These are phyloP conservation scores for Batillaria attramentaria DNA, from an alignment of 1,140 invertebrate species.

Conservation along the genomic window DNA sequence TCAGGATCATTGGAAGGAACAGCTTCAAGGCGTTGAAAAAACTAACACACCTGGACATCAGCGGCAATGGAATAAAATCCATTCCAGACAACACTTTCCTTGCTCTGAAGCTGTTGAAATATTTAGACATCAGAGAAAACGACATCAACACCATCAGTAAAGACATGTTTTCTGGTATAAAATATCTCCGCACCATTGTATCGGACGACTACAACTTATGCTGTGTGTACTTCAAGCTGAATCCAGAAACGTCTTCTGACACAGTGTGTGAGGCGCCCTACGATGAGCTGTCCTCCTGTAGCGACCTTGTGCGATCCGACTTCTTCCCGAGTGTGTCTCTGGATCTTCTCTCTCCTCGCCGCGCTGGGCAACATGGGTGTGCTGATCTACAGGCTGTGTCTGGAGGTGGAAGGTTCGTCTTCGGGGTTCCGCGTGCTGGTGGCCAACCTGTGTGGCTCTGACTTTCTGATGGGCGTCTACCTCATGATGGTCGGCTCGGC, in stretches of 20 bases:
- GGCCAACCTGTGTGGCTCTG: not conserved
- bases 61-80: not conserved
- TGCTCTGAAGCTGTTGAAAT: not conserved
- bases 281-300: conserved; percentile 17
- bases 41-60: conserved; percentile 36
- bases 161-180: not conserved
- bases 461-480: conserved; percentile 22
- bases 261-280: not conserved
- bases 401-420: not conserved
- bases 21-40: conserved; percentile 28
- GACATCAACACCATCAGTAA: not conserved
- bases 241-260: not conserved
- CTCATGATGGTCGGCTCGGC: conserved; percentile 13
- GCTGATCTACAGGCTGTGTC: not conserved
- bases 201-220: not conserved
- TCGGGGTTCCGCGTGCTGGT: not conserved
- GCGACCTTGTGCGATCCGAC: not conserved
- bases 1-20: too few relatives aligned
- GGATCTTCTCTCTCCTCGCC: not conserved
- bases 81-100: not conserved
- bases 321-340: not conserved
- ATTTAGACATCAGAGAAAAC: conserved; percentile 2
- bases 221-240: not conserved
- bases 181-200: not conserved
- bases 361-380: not conserved